Evolutionary conservation across 2,113 vertebrate genomes (phyloP), one percentile per base, ranked within the genome.

Genomic region (Neodon shergylaensis): DNA sequence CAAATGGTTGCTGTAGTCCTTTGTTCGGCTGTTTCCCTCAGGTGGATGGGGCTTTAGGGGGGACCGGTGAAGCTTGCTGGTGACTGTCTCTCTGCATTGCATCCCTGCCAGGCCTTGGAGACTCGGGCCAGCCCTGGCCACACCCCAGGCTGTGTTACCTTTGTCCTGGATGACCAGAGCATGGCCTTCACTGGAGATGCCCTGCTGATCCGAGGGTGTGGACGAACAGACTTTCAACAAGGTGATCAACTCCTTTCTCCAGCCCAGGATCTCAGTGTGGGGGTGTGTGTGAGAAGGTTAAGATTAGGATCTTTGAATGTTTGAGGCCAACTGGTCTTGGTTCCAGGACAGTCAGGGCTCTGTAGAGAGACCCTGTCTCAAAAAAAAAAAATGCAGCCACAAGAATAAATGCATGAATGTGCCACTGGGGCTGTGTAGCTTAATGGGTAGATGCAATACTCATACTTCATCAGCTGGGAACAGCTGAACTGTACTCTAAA

Each of bases 211-310:
- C 97, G 99, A 84, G 99, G 99, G 85, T 99, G 99, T 70, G 99
- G 99, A 11, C 98, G 99, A 73, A 99, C 99, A 0, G 99, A 99
- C 97, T 99, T 99, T 97, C 99, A 99, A 96, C 99, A 99, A 97
- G 99, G 99, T 99, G 97, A 92, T 47, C 0, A 14, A 5, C 19
- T 49, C 39, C 19, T 65, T 24, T 49, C 63, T 49, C 33, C 47
- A 24, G 26, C 52, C 26, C 3, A 0, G 42, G n/a, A 58, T 33
- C 79, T 66, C 76, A 21, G 7, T 52, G 9, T 58, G 22, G 8
- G 31, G 2, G 54, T 6, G 54, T 65, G 31, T 42, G 54, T 31
- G 90, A 72, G 47, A 49, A n/a, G 19, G 12, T 17, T 9, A 54
- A 72, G 49, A 13, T n/a, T 26, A 39, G 54, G 52, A 14, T n/a